Conservation (phyloP, 2,888 invertebrate species). For the Horisme vitalbata region DNA sequence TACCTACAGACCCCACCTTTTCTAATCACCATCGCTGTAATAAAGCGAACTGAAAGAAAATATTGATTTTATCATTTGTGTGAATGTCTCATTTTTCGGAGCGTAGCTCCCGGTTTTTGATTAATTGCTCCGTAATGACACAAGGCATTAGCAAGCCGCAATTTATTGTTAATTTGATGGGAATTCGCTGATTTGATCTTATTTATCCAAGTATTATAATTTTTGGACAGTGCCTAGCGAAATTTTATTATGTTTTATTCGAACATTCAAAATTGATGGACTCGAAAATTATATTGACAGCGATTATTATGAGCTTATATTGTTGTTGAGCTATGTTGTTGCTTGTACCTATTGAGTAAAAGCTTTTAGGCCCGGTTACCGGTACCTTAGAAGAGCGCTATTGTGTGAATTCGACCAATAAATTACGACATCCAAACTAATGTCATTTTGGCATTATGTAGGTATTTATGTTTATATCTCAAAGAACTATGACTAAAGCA, state of each 20-base stretch:
- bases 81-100: conserved; percentile 50
- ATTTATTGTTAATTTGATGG: conserved; percentile 67
- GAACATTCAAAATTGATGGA: conserved; percentile 5
- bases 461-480: too few relatives aligned
- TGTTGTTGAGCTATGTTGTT: too few relatives aligned
- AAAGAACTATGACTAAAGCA: too few relatives aligned
- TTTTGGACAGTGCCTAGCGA: conserved; percentile 2
- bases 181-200: conserved; percentile 44
- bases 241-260: conserved; percentile 11
- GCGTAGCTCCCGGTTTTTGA: conserved; percentile 60
- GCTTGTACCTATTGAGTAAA: too few relatives aligned
- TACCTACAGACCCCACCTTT: neutral
- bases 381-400: too few relatives aligned
- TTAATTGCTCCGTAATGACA: conserved; percentile 76
- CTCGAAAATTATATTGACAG: neutral
- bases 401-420: too few relatives aligned
- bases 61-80: conserved; percentile 37
- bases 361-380: too few relatives aligned
- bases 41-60: conserved; percentile 2
- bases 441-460: too few relatives aligned
- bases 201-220: conserved; percentile 33
- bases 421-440: too few relatives aligned
- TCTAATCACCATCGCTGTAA: conserved; percentile 8
- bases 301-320: too few relatives aligned
- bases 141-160: conserved; percentile 64